phyloP scores from a whole-genome alignment of 2,888 invertebrate species.

The Actias luna region DNA sequence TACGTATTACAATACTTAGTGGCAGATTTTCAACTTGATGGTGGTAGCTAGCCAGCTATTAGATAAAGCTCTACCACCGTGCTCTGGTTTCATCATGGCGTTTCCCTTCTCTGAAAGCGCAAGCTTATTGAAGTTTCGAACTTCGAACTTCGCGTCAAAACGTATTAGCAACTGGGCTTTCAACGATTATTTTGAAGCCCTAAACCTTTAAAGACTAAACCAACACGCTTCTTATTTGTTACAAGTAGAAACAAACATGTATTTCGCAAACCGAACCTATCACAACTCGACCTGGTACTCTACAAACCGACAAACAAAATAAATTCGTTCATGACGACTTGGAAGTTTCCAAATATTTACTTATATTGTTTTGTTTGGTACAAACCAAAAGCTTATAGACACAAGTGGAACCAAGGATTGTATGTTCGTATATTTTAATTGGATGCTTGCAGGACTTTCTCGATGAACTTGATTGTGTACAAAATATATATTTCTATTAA shows the following conservation, averaged over 20 bases:
- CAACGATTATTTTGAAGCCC: too few relatives aligned
- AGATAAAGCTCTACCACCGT: too few relatives aligned
- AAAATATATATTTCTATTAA: too few relatives aligned
- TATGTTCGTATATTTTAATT: not conserved
- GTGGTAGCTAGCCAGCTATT: too few relatives aligned
- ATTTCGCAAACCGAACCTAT: constrained; percentile 20
- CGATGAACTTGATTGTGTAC: too few relatives aligned
- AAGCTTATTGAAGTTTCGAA: too few relatives aligned
- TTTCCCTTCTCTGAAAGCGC: too few relatives aligned
- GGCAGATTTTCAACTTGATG: too few relatives aligned
- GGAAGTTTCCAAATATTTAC: constrained; percentile 42
- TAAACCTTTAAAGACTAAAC: not conserved
- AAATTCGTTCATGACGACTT: constrained; percentile 25
- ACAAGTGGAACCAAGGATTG: not conserved
- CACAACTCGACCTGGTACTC: constrained; percentile 14
- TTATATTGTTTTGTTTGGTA: constrained; percentile 25
- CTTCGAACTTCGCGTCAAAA: too few relatives aligned
- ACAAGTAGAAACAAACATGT: constrained; percentile 7
- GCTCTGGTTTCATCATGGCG: too few relatives aligned
- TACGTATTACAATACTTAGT: too few relatives aligned
- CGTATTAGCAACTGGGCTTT: too few relatives aligned
- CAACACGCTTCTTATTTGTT: not conserved
- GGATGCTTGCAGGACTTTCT: not conserved
- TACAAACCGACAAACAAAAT: constrained; percentile 8
- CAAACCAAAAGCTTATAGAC: constrained; percentile 12